Evolutionary conservation across 2,888 invertebrate species (phyloP), one percentile per base, ranked within the genome.

Genomic region (Palloptera scutellata): DNA sequence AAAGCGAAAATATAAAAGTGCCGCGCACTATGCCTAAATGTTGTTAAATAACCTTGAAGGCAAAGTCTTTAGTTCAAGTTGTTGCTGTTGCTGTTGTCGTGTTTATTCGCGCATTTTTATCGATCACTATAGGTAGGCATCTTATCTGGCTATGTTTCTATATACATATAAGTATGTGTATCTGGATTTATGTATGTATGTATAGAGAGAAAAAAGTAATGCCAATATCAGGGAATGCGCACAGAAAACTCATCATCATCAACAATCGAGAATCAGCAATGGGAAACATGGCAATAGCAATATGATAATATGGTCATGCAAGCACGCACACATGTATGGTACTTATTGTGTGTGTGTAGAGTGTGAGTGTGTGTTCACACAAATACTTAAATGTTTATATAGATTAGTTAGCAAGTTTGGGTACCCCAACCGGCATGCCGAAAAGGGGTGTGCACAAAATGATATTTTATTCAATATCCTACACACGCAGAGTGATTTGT

Each of bases 381-480:
- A 43, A 45, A 48, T 48, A 15, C 12, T 12, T 48, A 48, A n/a
- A 15, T 48, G 15, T 15, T 48, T 15, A 48, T 48, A 48, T 15
- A 48, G 15, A 48, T 48, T 15, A 48, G 48, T 48, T 48, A 48
- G 15, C 15, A 30, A 30, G 30, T 30, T 30, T 30, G 30, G 30
- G 30, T 30, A 30, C 30, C 30, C 30, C 30, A 30, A 53, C 17
- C 12, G 41, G 41, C 54, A 48, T 71, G 72, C 66, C 70, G 68
- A 72, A 69, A 70, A 75, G 74, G 81, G 81, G 81, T 80, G 81
- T 81, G 80, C 68, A 81, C 80, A 75, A 82, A 81, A 80, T 82
- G 81, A 81, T 81, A 81, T 81, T 82, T 81, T 81, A 82, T 81
- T 82, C 81, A 81, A 81, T 81, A 82, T 81, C 80, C 74, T 74